Conservation (phyloP, 2,797 vertebrate species). For the Bradypodion ventrale region DNA sequence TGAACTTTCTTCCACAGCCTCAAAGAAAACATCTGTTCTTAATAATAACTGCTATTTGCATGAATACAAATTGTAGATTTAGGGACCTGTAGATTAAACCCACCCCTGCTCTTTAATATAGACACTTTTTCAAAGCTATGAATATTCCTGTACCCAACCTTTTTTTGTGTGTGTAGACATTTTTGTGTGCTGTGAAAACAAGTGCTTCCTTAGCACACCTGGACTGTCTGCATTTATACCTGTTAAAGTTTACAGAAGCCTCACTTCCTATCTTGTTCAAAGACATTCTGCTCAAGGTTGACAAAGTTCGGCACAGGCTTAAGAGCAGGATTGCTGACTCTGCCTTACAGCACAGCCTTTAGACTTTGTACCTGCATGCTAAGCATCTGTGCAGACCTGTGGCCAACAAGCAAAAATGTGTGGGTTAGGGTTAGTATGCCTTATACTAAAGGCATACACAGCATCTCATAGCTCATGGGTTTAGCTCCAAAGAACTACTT, state of each 20-base stretch:
- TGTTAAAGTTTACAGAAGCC: neutral
- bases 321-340: conserved; percentile 11
- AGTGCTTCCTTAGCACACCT: neutral
- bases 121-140: neutral
- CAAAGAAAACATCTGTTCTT: neutral
- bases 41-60: neutral
- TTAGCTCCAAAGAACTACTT: too few species aligned
- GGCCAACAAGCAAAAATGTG: neutral
- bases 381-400: neutral
- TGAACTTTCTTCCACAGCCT: too few species aligned
- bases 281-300: conserved; percentile 9
- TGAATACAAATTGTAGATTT: neutral
- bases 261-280: neutral
- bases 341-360: conserved; percentile 15
- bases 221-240: too few species aligned
- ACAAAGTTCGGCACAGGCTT: conserved; percentile 8
- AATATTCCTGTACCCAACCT: neutral
- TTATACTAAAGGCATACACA: neutral
- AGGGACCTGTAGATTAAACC: neutral
- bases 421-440: too few species aligned
- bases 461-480: neutral
- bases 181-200: neutral
- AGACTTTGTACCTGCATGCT: conserved; percentile 24
- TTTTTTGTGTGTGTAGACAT: neutral
- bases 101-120: too few species aligned